Base-by-base conservation (phyloP, 2,888 invertebrate genomes). In the Odontocerum albicorne region DNA sequence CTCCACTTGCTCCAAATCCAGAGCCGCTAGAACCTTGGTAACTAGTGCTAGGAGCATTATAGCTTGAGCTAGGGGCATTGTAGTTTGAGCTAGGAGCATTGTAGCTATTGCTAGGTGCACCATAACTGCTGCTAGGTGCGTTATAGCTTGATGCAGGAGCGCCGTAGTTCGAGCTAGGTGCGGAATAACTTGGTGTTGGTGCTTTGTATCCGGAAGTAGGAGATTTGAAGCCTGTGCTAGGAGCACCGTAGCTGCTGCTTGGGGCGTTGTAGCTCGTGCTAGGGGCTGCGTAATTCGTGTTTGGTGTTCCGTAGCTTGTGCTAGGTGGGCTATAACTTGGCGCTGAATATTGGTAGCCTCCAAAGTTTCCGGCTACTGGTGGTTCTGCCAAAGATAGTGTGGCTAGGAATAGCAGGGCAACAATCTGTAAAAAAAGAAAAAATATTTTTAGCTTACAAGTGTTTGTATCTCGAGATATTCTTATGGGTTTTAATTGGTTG, bases 271-370 rank as follows among this genome's bases (percentile, higher is more conserved):
- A 60, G 8, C 42, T 45, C 8, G 43, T 36, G 27, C 47, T 51
- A 3, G 60, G 60, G 4, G 54, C 45, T n/a, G 21, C 44, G 44
- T 60, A 59, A 22, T 40, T 52, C 3, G 44, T 27, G n/a, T 3
- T 51, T n/a, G 76, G 73, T 1, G 75, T 72, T 36, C 65, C n/a
- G 35, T 57, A 61, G 22, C 31, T 56, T 7, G 31, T 16, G 21
- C 55, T 57, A 4, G 61, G 61, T 2, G 57, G 49, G 16, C 19
- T 38, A 32, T 58, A 56, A 16, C 39, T 53, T 61, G 20, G n/a
- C n/a, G n/a, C n/a, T n/a, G n/a, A n/a, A n/a, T n/a, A n/a, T n/a
- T 45, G n/a, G 50, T 59, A 59, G 15, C 59, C 59, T n/a, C 52
- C 49, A 21, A 57, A 55, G 13, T 46, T 46, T 4, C 44, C 27